phyloP scores from a whole-genome alignment of 2,113 vertebrate species.

The Grantiella picta region DNA sequence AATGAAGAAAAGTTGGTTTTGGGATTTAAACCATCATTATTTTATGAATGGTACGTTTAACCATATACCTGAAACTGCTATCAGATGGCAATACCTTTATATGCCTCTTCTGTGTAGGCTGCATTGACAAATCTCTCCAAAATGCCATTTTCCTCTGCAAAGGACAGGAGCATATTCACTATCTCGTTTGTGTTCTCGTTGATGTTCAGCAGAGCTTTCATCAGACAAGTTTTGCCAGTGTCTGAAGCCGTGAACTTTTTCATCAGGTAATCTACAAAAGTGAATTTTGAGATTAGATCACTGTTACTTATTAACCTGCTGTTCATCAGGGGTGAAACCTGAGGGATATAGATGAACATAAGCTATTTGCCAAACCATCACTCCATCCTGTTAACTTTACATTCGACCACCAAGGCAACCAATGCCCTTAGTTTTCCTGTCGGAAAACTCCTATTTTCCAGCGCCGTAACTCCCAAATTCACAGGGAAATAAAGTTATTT shows the following conservation, averaged over 20 bases:
- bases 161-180: constrained; percentile 64
- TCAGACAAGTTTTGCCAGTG: constrained; percentile 81
- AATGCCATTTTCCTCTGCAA: constrained; percentile 73
- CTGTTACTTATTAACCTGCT: neutral
- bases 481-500: neutral
- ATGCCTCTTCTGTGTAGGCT: constrained; percentile 78
- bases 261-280: constrained; percentile 75
- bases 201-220: constrained; percentile 82
- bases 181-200: constrained; percentile 72
- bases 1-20: neutral
- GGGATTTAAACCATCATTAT: neutral
- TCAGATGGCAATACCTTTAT: constrained; percentile 68
- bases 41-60: neutral
- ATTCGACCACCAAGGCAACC: neutral
- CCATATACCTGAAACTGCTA: neutral
- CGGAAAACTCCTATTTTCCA: neutral
- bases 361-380: neutral
- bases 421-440: too few relatives aligned
- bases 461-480: neutral
- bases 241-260: constrained; percentile 75
- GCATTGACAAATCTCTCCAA: constrained; percentile 77
- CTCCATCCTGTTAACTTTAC: neutral
- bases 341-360: neutral
- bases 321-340: neutral
- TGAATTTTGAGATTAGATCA: neutral